Evolutionary conservation across 37 sponge, comb jelly and placozoan genomes (phyloP).

Genomic region (Oscarella lobularis): DNA sequence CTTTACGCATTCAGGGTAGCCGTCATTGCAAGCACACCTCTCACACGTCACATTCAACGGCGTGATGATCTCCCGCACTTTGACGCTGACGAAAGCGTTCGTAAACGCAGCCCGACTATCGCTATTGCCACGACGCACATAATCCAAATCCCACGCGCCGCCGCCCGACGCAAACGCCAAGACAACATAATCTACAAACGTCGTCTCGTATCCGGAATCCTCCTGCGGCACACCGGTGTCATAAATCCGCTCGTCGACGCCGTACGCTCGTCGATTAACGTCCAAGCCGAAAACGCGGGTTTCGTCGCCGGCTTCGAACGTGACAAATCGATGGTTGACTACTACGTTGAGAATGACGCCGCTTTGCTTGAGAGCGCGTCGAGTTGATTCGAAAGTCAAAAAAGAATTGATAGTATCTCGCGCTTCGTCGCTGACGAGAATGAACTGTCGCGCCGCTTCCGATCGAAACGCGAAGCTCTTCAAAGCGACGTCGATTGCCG

Average conservation of each 20-base stretch:
- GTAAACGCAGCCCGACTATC: conserved; percentile 34
- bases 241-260: not conserved
- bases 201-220: not conserved
- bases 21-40: conserved; percentile 29
- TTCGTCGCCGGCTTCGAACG: not conserved
- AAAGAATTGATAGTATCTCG: not conserved
- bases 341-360: not conserved
- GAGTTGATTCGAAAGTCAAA: not conserved
- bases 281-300: not conserved
- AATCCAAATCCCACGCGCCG: not conserved
- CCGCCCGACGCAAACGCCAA: not conserved
- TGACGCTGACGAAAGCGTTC: conserved; percentile 44
- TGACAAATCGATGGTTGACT: not conserved
- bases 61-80: conserved; percentile 32
- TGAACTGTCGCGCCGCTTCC: not conserved
- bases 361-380: not conserved
- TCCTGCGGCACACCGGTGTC: not conserved
- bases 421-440: not conserved
- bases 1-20: conserved; percentile 13
- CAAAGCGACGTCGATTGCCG: not conserved
- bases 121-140: not conserved
- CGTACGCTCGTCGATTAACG: not conserved
- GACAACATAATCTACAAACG: not conserved
- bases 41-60: conserved; percentile 27
- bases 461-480: not conserved